Evolutionary conservation across 2,113 vertebrate species (phyloP).

Genomic region (Vireo altiloquus): DNA sequence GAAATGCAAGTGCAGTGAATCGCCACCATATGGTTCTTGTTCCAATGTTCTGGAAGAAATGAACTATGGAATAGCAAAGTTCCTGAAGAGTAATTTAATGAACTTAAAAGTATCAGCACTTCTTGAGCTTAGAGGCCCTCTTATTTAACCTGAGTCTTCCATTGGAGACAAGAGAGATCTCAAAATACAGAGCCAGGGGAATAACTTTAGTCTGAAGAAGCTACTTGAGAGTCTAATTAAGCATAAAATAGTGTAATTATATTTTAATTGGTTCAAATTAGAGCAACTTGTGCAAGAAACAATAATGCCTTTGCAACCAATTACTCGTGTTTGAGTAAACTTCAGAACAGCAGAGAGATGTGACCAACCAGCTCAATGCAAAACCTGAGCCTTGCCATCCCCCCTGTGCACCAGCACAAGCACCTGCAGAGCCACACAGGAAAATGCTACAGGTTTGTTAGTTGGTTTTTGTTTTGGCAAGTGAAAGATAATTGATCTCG

Average conservation of each 20-base stretch:
- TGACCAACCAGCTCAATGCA: neutral
- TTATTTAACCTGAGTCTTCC: neutral
- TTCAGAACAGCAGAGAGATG: neutral
- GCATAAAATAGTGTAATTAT: conserved; percentile 41
- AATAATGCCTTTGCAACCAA: conserved; percentile 13
- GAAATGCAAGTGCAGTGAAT: conserved; percentile 10
- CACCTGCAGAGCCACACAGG: neutral
- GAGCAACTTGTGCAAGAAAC: conserved; percentile 24
- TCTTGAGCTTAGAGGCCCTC: neutral
- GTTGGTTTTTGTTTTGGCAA: neutral
- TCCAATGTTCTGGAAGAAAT: neutral
- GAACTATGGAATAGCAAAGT: neutral
- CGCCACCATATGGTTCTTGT: neutral
- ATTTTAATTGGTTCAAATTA: conserved; percentile 43
- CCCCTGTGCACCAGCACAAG: neutral
- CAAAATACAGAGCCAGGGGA: neutral
- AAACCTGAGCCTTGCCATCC: neutral
- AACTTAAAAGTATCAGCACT: neutral
- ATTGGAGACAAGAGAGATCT: neutral
- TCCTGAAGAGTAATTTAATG: neutral
- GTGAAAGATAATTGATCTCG: neutral
- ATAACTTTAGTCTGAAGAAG: conserved; percentile 13
- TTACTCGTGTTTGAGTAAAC: neutral
- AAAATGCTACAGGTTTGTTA: neutral
- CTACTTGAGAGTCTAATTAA: conserved; percentile 36